Percentiles rank a stretch among this genome's conserved stretches.
These are phyloP conservation scores for Bombyx huttoni DNA, from an alignment of 2,888 invertebrate species.

Conservation along the genomic window DNA sequence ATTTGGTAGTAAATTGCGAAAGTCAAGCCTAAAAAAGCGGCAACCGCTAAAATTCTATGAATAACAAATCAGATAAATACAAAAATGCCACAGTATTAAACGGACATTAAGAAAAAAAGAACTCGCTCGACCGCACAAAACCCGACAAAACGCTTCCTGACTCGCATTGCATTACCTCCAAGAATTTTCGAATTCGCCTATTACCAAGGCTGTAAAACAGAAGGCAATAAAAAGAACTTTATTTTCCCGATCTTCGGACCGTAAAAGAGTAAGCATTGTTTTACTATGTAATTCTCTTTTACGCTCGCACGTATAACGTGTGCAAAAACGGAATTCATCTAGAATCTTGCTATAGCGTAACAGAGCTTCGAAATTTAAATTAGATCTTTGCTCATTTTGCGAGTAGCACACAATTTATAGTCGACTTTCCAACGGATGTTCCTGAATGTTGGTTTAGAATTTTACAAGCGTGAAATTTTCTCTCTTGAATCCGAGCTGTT, in stretches of 20 bases:
- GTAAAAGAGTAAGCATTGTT: slow-evolving; percentile 51
- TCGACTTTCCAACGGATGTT: background rate
- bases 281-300: slow-evolving; percentile 52
- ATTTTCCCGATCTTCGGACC: slow-evolving; percentile 46
- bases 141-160: background rate
- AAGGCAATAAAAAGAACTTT: slow-evolving; percentile 54
- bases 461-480: background rate
- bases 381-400: slow-evolving; percentile 17
- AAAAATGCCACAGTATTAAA: background rate
- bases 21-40: no score
- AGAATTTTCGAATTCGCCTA: slow-evolving; percentile 35
- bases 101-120: background rate
- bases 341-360: background rate
- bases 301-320: slow-evolving; percentile 32
- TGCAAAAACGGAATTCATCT: slow-evolving; percentile 28
- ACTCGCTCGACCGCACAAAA: background rate
- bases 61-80: background rate
- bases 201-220: slow-evolving; percentile 46
- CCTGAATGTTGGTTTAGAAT: background rate
- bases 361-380: slow-evolving; percentile 33
- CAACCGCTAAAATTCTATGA: background rate
- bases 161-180: slow-evolving; percentile 4
- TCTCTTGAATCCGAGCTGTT: background rate
- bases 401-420: background rate
- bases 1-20: background rate